phyloP scores from a whole-genome alignment of 2,797 vertebrate genomes.

The Eulemur coronatus region DNA sequence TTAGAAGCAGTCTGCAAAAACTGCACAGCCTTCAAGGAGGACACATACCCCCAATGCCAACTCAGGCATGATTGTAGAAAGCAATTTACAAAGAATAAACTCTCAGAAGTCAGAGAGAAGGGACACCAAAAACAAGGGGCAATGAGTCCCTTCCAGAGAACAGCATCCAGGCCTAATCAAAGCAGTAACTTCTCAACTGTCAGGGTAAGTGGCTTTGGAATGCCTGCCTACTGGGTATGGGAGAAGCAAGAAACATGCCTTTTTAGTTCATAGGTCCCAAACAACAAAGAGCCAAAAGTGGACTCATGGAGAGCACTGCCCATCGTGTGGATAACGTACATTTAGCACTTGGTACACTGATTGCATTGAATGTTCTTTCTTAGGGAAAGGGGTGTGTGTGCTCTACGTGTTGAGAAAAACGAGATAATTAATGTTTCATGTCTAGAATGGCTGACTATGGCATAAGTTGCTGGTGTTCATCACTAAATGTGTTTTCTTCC shows the following conservation, averaged over 20 bases:
- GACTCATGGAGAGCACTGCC: background rate
- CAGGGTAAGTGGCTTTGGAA: background rate
- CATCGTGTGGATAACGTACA: background rate
- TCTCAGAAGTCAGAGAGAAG: background rate
- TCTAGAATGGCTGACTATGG: background rate
- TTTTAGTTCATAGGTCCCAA: background rate
- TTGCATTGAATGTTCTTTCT: background rate
- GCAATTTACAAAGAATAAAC: background rate
- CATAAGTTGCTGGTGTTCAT: background rate
- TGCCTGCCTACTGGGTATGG: background rate
- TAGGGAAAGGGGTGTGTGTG: background rate
- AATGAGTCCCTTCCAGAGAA: background rate
- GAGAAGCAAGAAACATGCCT: background rate
- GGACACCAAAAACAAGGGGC: background rate
- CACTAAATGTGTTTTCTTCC: background rate
- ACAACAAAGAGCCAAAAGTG: background rate
- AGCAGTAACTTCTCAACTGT: background rate
- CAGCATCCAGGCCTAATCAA: background rate
- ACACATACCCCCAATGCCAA: background rate
- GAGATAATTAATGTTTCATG: background rate
- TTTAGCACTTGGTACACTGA: background rate
- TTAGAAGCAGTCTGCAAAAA: background rate
- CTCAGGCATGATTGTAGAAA: background rate
- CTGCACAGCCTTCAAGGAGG: background rate
- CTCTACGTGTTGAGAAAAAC: background rate